A percentile compares a stretch with the other conserved stretches of the same genome.
Evolutionary conservation across 2,113 vertebrate genomes (phyloP).

Genomic region (Elgaria multicarinata): DNA sequence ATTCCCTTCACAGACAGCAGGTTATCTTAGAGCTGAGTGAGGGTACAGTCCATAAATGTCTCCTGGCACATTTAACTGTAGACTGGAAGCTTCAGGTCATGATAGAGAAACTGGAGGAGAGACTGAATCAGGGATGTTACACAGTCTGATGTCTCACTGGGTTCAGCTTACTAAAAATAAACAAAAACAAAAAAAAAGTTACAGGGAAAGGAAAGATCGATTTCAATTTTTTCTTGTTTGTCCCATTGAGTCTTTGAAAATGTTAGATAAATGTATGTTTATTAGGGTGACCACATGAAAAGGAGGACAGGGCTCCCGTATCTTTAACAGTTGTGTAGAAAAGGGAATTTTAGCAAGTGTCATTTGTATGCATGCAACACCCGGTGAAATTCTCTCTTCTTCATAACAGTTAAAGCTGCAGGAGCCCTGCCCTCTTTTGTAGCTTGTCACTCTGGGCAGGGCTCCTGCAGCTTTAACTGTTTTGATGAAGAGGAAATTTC

Average conservation of each 20-base stretch:
- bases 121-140: conserved; percentile 17
- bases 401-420: too few relatives aligned
- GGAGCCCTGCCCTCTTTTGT: too few relatives aligned
- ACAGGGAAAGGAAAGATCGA: conserved; percentile 42
- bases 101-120: conserved; percentile 19
- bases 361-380: too few relatives aligned
- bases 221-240: conserved; percentile 14
- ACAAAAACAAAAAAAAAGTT: background rate
- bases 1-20: conserved; percentile 34
- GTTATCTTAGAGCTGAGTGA: conserved; percentile 23
- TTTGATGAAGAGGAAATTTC: too few relatives aligned
- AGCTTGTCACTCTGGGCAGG: too few relatives aligned
- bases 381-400: too few relatives aligned
- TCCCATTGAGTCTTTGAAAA: background rate
- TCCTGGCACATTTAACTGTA: background rate
- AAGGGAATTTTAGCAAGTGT: too few relatives aligned
- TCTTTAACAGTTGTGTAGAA: too few relatives aligned
- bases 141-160: background rate
- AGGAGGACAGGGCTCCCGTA: too few relatives aligned
- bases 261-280: conserved; percentile 34
- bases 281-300: too few relatives aligned
- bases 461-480: too few relatives aligned
- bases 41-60: background rate
- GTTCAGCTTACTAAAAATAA: conserved; percentile 41
- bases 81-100: conserved; percentile 30